Base-by-base conservation (phyloP, 2,113 vertebrate genomes). In the Callocephalon fimbriatum region DNA sequence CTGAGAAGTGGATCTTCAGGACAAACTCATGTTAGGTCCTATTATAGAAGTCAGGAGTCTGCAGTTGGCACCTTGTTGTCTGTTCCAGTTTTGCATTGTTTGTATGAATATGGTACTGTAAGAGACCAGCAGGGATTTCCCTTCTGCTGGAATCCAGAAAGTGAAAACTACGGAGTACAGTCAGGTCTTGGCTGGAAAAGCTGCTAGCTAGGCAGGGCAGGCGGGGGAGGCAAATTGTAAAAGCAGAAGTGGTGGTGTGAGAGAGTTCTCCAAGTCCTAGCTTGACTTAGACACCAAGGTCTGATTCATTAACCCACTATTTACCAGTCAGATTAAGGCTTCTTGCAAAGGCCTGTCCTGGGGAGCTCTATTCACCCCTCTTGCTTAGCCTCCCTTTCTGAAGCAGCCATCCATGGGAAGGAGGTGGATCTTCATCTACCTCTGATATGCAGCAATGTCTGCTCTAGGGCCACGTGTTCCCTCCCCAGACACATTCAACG, bases 81-180 rank as follows among this genome's bases (percentile, higher is more conserved):
- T 88, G 78, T 93, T 83, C 45, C 71, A 79, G 87, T 79, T 85
- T 72, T 51, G 78, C 63, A 48, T 88, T 95, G 90, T 94, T 96
- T 88, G 80, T 93, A 72, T 88, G 75, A 91, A 89, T 84, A 86
- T 74, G 54, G 78, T 82, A 79, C 78, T 76, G 87, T 79, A 71
- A 79, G 81, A 76, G 19, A 65, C 85, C 1, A 12, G 74, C 67
- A 75, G 81, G 74, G 37, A 79, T 84, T 91, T 96, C 58, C 70
- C 75, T 67, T 66, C 18, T 89, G 45, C 81, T 70, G 77, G 67
- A 61, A 85, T 65, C 84, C 70, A 87, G 95, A 59, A 54, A 51
- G 73, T 35, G 42, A 75, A 37, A 70, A 29, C 80, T 62, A 4
- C 37, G 21, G 44, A n/a, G 67, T 17, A 37, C 63, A 73, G 37